A percentile compares a stretch with the other conserved stretches of the same genome.
These are phyloP conservation scores for Origma solitaria DNA, from an alignment of 2,113 vertebrate genomes.

Conservation along the genomic window DNA sequence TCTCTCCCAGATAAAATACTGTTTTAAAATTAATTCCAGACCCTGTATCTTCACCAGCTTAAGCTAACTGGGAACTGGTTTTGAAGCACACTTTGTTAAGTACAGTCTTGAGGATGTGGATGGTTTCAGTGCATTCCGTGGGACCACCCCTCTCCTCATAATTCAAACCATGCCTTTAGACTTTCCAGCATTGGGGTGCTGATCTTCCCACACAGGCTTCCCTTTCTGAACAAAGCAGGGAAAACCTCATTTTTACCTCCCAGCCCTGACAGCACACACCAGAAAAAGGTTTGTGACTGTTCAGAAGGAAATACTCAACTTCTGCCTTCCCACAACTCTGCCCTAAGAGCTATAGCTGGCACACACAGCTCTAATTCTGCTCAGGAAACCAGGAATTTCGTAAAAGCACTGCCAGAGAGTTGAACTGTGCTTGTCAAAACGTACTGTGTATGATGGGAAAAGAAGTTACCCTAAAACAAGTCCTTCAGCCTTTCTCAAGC, in stretches of 20 bases:
- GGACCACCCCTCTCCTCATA: not conserved
- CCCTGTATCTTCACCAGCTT: not conserved
- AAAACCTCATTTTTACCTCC: not conserved
- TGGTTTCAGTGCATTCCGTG: rapidly evolving
- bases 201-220: not conserved
- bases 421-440: not conserved
- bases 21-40: not conserved
- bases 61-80: not conserved
- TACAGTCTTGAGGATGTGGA: not conserved
- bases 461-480: not conserved
- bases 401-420: not conserved
- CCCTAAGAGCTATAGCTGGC: not conserved
- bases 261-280: not conserved
- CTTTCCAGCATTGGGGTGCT: not conserved
- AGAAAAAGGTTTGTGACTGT: not conserved
- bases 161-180: not conserved
- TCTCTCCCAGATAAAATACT: not conserved
- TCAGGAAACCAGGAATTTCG: not conserved
- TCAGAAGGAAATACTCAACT: not conserved
- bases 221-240: not conserved
- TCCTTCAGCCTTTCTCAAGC: not conserved
- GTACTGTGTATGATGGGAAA: not conserved
- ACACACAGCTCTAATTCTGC: not conserved
- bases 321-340: not conserved
- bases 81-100: not conserved